Evolutionary conservation across 2,113 vertebrate genomes (phyloP).

Genomic region (Anseranas semipalmata): DNA sequence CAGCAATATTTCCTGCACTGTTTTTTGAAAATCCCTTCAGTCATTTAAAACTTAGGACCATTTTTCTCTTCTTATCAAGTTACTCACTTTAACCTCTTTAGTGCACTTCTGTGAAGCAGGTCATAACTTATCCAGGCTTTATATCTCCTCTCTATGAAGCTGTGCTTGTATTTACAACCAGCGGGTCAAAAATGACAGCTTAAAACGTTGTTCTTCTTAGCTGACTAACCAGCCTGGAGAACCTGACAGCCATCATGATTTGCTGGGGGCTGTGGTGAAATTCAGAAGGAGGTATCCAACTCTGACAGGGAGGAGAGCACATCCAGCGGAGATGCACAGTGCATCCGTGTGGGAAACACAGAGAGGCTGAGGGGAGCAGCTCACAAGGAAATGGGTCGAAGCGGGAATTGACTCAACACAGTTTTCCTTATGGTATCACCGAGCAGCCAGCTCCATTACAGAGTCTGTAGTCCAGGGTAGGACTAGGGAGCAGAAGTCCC

Average conservation of each 20-base stretch:
- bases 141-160: not conserved
- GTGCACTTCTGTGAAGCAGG: not conserved
- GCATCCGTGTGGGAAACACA: not conserved
- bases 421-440: not conserved
- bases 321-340: not conserved
- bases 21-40: not conserved
- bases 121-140: not conserved
- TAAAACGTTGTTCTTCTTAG: not conserved
- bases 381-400: accelerated
- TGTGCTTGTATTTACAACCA: conserved; percentile 1
- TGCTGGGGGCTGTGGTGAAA: not conserved
- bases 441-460: not conserved
- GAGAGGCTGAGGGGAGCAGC: not conserved
- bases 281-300: not conserved
- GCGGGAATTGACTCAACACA: not conserved
- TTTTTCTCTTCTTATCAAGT: not conserved
- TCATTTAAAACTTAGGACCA: not conserved
- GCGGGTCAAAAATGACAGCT: not conserved
- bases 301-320: too few relatives aligned
- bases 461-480: not conserved
- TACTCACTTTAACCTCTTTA: not conserved
- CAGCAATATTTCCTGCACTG: not conserved
- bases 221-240: not conserved
- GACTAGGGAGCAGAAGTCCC: not conserved
- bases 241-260: not conserved